Evolutionary conservation across 2,113 vertebrate species (phyloP), one percentile per base, ranked within the genome.

Genomic region (Fulica atra): DNA sequence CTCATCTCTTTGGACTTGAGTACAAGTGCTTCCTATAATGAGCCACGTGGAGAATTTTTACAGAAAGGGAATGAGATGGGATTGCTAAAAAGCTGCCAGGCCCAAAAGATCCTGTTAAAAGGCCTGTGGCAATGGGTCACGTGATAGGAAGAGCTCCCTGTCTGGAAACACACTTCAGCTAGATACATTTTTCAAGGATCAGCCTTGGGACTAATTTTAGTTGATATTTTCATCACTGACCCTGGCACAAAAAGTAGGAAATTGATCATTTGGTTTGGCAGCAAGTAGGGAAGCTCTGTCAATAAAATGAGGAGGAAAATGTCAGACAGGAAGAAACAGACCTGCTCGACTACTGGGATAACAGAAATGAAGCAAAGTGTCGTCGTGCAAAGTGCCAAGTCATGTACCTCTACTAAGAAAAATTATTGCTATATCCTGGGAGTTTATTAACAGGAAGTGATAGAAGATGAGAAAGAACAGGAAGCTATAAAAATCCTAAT

Each of bases 151-250:
- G 48, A 56, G 10, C 21, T 81, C 78, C 60, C 40, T 71, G 4
- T 63, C 48, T 85, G 29, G 23, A 68, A 81, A 14, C 6, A 76
- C 3, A 20, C 3, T 81, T 79, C 17, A 40, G 44, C 44, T 46
- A 18, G 50, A 46, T 13, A 19, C 18, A 25, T 69, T 82, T 84
- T 61, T 74, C 0, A 2, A 82, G 29, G 29, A 51, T 68, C 38
- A 76, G 20, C 16, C 13, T 65, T n/a, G 19, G 28, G 66, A 64
- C 38, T 85, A 79, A 93, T 80, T 92, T 92, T 89, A 64, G 18
- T 85, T 86, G 54, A 42, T 88, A 76, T 69, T 93, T 95, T 92
- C 57, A 77, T 82, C 50, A 57, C 38, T 93, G 85, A 73, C 66
- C 48, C 20, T 89, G 79, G 53, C 38, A 61, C 24, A 82, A 94